Evolutionary conservation across 2,888 invertebrate genomes (phyloP).

Genomic region (Ptilodon capucinus): DNA sequence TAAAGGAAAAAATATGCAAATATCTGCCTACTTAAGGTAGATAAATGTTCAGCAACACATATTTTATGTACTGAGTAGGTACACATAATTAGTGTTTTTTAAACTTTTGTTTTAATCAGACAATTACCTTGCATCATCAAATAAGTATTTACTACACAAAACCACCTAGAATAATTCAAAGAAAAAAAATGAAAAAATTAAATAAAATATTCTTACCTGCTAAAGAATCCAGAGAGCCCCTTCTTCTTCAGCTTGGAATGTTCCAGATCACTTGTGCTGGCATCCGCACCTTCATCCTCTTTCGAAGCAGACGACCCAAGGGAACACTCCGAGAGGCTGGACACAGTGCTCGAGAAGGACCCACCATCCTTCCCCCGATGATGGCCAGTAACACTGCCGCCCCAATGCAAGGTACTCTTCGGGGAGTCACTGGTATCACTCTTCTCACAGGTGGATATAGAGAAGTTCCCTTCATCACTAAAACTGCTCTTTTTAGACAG

Average conservation of each 20-base stretch:
- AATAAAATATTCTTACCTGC: slow-evolving; percentile 70
- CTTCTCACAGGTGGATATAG: slow-evolving; percentile 77
- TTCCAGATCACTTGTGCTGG: slow-evolving; percentile 51
- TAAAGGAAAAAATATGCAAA: no score
- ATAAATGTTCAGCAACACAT: no score
- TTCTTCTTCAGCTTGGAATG: slow-evolving; percentile 81
- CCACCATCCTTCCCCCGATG: slow-evolving; percentile 83
- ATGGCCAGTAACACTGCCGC: slow-evolving; percentile 74
- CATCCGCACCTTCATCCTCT: slow-evolving; percentile 68
- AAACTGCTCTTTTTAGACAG: slow-evolving; percentile 78
- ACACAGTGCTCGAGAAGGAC: slow-evolving; percentile 86
- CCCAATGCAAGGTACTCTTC: slow-evolving; percentile 77
- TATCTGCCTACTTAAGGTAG: no score
- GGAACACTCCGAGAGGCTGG: slow-evolving; percentile 87
- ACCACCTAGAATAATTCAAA: no score
- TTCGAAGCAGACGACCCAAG: slow-evolving; percentile 83
- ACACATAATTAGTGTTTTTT: no score
- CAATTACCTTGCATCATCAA: no score
- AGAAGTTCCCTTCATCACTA: slow-evolving; percentile 78
- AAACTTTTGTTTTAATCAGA: no score
- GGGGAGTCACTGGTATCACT: slow-evolving; percentile 80
- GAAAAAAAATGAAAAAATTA: not conserved
- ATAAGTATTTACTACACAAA: no score
- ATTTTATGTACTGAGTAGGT: no score
- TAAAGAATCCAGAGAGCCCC: slow-evolving; percentile 84